Evolutionary conservation across 2,888 invertebrate species (phyloP).

Genomic region (Ischnura elegans): DNA sequence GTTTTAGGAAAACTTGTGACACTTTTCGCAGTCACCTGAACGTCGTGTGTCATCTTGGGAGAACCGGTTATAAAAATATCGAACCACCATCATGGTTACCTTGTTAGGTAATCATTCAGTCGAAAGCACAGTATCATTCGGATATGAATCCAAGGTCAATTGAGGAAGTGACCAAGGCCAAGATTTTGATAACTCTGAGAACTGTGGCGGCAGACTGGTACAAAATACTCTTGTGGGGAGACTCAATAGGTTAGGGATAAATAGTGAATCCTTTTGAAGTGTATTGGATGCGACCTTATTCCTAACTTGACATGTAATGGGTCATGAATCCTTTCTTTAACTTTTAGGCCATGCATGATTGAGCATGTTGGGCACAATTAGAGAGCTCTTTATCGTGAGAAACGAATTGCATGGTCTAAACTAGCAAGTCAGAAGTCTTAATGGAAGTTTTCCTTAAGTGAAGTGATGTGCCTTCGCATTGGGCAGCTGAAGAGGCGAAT

Average conservation of each 20-base stretch:
- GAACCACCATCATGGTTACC: neutral
- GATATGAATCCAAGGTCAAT: neutral
- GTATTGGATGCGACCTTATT: neutral
- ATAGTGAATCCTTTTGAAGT: neutral
- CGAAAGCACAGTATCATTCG: neutral
- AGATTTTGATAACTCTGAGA: neutral
- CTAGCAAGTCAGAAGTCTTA: neutral
- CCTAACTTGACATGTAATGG: neutral
- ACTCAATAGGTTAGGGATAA: neutral
- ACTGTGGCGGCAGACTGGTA: too few species aligned
- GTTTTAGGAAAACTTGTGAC: neutral
- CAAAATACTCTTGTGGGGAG: neutral
- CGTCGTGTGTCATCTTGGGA: neutral
- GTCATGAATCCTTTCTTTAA: neutral
- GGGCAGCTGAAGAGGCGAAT: neutral
- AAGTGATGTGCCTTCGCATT: neutral
- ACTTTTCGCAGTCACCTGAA: neutral
- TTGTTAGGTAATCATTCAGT: neutral
- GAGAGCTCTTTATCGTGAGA: neutral
- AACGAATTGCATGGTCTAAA: neutral
- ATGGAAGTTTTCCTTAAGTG: neutral
- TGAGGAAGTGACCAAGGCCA: neutral
- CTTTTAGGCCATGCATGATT: neutral
- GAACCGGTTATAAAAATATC: neutral
- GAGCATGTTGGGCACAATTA: neutral